phyloP scores from a whole-genome alignment of 2,797 vertebrate species.

The Diglossa cyanea region DNA sequence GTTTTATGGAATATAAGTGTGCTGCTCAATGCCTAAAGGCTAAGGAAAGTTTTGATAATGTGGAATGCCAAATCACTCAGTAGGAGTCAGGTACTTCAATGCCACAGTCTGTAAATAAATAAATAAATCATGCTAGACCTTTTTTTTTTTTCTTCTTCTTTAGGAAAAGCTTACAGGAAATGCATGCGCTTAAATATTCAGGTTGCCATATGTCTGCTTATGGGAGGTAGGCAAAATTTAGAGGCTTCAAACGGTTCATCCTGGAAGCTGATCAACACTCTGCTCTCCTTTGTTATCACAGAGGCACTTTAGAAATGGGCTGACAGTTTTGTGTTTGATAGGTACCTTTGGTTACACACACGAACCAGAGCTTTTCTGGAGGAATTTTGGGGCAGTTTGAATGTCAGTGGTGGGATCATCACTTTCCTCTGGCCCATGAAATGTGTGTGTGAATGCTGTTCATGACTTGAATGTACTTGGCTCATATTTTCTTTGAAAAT shows the following conservation, averaged over 20 bases:
- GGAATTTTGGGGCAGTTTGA: background rate
- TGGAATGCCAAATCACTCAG: background rate
- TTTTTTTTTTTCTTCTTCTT: background rate
- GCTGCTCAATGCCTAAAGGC: background rate
- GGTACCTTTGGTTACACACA: background rate
- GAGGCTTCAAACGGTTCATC: background rate
- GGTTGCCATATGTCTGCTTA: conserved; percentile 8
- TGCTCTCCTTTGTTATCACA: background rate
- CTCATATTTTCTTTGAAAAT: background rate
- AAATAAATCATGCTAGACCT: background rate
- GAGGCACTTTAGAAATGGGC: background rate
- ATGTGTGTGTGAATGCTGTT: background rate
- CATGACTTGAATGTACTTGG: background rate
- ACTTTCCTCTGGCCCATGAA: background rate
- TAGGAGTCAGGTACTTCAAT: background rate
- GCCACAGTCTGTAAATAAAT: background rate
- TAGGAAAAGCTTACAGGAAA: background rate
- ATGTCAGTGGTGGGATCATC: background rate
- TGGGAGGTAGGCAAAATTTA: background rate
- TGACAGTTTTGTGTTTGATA: background rate
- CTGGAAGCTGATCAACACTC: background rate
- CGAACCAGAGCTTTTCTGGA: accelerated
- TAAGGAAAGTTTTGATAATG: conserved; percentile 31
- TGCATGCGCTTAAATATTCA: conserved; percentile 5
- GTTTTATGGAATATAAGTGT: background rate